Evolutionary conservation across 2,113 vertebrate genomes (phyloP), one percentile per base, ranked within the genome.

Genomic region (Ornithorhynchus anatinus): DNA sequence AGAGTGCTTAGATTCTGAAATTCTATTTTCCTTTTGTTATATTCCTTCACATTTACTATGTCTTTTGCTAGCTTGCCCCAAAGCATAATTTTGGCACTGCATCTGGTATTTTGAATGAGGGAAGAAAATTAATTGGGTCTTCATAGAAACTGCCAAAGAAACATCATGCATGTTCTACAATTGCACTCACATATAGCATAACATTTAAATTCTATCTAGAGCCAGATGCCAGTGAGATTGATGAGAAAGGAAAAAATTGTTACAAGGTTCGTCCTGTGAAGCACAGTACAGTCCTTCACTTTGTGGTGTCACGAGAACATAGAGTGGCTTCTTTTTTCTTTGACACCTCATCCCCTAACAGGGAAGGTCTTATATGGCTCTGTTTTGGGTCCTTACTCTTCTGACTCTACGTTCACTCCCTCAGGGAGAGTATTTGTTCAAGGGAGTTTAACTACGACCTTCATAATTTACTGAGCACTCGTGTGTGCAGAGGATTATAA

Each of bases 101-200:
- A 14, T 7, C 6, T 42, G 33, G 19, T 66, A 53, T 63, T 52
- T 60, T 71, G 45, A 72, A 60, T 59, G 59, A 36, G 19, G 27
- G 9, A 63, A 51, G 16, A 35, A 61, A 74, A 66, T 75, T 77
- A 62, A 69, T 50, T 27, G 57, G 33, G 19, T 15, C 45, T 77
- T 72, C 69, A 33, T 13, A 36, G 74, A 57, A 53, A 31, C 19
- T 60, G 47, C 51, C 52, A 67, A 67, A 19, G 69, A 73, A 62
- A 31, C 9, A 16, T 77, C 59, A 56, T 31, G 50, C 59, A 13
- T 65, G 31, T 12, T 48, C 5, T 47, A 81, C 43, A 53, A 3
- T 38, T 29, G 14, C 51, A 57, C 47, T 32, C 47, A 38, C 9
- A 48, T 22, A 15, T 60, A 29, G 62, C 6, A 66, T 5, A 5